These are phyloP conservation scores for Medauroidea extradentata DNA, from an alignment of 1,140 invertebrate species.

Conservation along the genomic window DNA sequence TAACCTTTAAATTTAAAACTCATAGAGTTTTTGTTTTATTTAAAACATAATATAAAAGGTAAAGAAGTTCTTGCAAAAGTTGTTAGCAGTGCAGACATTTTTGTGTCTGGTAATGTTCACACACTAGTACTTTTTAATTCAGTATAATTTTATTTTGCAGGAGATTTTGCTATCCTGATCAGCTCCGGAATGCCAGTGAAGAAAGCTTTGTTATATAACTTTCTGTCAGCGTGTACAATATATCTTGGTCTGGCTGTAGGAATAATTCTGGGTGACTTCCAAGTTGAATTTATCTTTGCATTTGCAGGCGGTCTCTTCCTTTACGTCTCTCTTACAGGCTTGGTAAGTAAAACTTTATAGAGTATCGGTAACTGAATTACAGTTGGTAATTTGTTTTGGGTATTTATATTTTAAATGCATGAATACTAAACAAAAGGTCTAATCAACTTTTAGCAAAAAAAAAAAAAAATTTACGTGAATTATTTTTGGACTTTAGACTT, in stretches of 20 bases:
- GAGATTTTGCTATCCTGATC: slow-evolving; percentile 93
- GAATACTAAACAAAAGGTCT: too few species aligned
- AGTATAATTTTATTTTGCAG: slow-evolving; percentile 29
- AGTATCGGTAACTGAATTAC: too few species aligned
- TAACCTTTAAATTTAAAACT: too few species aligned
- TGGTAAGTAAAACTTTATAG: slow-evolving; percentile 67
- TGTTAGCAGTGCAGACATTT: too few species aligned
- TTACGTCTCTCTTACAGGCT: slow-evolving; percentile 91
- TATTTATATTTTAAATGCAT: too few species aligned
- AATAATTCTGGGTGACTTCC: slow-evolving; percentile 71
- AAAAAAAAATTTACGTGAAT: too few species aligned
- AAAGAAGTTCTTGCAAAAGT: too few species aligned
- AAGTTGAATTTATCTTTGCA: slow-evolving; percentile 83
- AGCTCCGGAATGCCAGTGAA: slow-evolving; percentile 87
- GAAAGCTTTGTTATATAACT: slow-evolving; percentile 79
- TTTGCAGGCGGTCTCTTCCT: slow-evolving; percentile 88
- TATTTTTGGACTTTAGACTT: too few species aligned
- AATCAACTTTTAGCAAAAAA: too few species aligned
- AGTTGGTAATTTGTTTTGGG: too few species aligned
- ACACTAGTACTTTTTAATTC: neutral
- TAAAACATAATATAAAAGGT: too few species aligned
- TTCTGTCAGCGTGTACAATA: slow-evolving; percentile 80
- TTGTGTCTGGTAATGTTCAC: neutral
- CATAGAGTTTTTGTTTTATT: too few species aligned
- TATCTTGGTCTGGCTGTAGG: slow-evolving; percentile 83